A percentile compares a stretch with the other conserved stretches of the same genome.
These are phyloP conservation scores for Meghimatium bilineatum DNA, from an alignment of 2,888 invertebrate genomes.

Conservation along the genomic window DNA sequence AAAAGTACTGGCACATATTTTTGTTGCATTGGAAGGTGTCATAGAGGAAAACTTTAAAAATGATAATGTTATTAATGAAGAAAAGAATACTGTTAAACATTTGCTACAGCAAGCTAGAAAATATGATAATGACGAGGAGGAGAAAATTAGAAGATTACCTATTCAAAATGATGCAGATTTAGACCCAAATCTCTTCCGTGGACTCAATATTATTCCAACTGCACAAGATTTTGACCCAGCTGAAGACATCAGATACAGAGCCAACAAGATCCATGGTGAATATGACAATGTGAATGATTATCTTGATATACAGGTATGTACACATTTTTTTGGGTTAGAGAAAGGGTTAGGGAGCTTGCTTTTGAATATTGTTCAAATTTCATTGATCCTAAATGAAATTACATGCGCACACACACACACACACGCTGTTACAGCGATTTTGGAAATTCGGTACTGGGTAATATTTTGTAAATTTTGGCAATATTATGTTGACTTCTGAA, in stretches of 20 bases:
- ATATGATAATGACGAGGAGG: neutral
- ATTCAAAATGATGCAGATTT: slow-evolving; percentile 35
- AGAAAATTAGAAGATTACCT: neutral
- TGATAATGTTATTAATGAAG: neutral
- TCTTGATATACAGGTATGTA: slow-evolving; percentile 82
- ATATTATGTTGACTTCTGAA: too few species aligned
- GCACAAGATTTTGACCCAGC: slow-evolving; percentile 69
- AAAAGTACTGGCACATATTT: slow-evolving; percentile 22
- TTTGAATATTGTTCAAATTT: neutral
- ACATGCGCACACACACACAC: too few species aligned
- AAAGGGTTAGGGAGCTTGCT: too few species aligned
- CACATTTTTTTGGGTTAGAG: too few species aligned
- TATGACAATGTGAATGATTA: slow-evolving; percentile 85
- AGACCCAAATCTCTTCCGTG: slow-evolving; percentile 78
- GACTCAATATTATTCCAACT: slow-evolving; percentile 74
- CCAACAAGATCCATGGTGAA: slow-evolving; percentile 82
- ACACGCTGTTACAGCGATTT: too few species aligned
- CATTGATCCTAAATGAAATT: neutral
- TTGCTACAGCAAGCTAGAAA: neutral
- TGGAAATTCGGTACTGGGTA: too few species aligned
- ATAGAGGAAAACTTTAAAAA: neutral
- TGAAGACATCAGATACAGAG: slow-evolving; percentile 78
- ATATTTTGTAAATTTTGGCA: too few species aligned
- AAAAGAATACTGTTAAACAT: neutral
- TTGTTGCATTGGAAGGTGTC: neutral